Conservation (phyloP, 2,797 vertebrate species). For the Chaetodon trifasciatus region DNA sequence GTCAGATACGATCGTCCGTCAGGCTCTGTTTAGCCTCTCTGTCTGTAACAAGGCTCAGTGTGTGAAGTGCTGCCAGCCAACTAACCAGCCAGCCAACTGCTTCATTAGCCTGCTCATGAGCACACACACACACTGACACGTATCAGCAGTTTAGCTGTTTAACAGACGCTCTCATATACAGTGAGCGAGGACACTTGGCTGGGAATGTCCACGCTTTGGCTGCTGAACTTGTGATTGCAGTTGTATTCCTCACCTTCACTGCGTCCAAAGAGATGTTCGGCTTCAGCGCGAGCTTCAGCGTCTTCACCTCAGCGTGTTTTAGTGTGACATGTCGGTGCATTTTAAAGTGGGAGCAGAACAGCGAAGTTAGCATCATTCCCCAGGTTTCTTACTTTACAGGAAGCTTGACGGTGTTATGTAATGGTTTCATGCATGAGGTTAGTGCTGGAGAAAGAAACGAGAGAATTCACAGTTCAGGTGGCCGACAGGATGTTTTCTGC, state of each 20-base stretch:
- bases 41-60: background rate
- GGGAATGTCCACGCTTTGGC: background rate
- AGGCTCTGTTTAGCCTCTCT: slow-evolving; percentile 30
- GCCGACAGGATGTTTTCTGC: background rate
- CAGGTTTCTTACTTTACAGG: background rate
- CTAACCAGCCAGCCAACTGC: slow-evolving; percentile 33
- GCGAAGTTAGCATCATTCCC: background rate
- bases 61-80: slow-evolving; percentile 52
- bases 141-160: slow-evolving; percentile 8
- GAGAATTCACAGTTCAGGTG: background rate
- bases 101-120: slow-evolving; percentile 38
- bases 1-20: slow-evolving; percentile 8
- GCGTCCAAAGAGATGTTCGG: background rate
- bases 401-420: background rate
- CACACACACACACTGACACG: background rate
- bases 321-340: background rate
- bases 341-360: background rate
- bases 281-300: background rate
- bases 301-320: background rate
- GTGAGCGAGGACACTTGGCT: background rate
- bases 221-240: background rate
- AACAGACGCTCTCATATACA: background rate
- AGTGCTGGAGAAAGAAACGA: background rate
- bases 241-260: background rate
- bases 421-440: background rate